Percentiles rank a stretch among this genome's conserved stretches.
phyloP scores from a whole-genome alignment of 2,888 invertebrate genomes.

The Mythimna ferrago region DNA sequence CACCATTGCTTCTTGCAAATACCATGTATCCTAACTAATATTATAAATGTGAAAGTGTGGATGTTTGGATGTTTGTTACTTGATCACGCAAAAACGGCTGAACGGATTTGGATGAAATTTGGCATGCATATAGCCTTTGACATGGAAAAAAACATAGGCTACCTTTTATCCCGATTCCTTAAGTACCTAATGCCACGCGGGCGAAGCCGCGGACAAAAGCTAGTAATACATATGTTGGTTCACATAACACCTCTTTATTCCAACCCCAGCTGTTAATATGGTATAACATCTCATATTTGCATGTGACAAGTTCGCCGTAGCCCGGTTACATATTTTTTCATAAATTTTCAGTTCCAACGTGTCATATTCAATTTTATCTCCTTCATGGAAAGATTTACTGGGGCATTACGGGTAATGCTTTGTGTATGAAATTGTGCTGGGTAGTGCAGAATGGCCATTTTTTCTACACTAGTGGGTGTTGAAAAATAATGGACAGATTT shows the following conservation, averaged over 20 bases:
- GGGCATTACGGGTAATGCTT: conserved; percentile 16
- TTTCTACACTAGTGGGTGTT: neutral
- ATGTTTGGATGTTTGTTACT: too few species aligned
- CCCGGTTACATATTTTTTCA: conserved; percentile 77
- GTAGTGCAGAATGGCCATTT: neutral
- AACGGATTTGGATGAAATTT: too few species aligned
- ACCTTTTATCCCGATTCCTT: too few species aligned
- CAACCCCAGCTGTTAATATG: conserved; percentile 54
- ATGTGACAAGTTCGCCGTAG: conserved; percentile 70
- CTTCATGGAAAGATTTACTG: conserved; percentile 51
- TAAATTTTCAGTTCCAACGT: conserved; percentile 66
- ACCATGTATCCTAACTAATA: neutral
- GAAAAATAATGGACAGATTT: neutral
- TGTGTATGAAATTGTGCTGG: conserved; percentile 21
- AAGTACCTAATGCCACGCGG: too few species aligned
- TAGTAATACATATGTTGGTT: neutral
- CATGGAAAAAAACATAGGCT: too few species aligned
- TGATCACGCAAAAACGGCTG: too few species aligned
- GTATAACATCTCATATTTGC: conserved; percentile 69
- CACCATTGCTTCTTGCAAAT: too few species aligned
- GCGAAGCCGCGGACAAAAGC: too few species aligned
- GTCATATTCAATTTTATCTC: conserved; percentile 53
- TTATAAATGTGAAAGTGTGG: too few species aligned
- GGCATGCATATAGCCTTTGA: too few species aligned
- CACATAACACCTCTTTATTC: neutral